Evolutionary conservation across 2,888 invertebrate species (phyloP).

Genomic region (Drosophila borealis): DNA sequence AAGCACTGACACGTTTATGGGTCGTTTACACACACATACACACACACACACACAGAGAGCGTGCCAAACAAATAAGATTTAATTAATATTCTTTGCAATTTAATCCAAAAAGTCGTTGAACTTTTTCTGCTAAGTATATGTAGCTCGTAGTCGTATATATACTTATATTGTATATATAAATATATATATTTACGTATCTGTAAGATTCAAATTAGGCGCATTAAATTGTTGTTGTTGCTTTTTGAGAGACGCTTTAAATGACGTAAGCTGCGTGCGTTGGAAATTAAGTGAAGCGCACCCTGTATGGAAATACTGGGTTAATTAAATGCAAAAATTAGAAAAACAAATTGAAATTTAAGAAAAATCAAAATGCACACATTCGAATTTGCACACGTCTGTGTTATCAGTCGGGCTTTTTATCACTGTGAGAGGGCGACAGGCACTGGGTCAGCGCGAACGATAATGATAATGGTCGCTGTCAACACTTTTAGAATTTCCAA

Average conservation of each 20-base stretch:
- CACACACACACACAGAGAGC: slow-evolving; percentile 30
- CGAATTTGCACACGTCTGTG: slow-evolving; percentile 11
- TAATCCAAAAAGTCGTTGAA: slow-evolving; percentile 29
- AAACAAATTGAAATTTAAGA: neutral
- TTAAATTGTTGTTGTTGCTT: slow-evolving; percentile 10
- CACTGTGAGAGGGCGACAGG: neutral
- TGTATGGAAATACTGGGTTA: slow-evolving; percentile 17
- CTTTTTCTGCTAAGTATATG: slow-evolving; percentile 11
- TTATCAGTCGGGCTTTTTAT: slow-evolving; percentile 40
- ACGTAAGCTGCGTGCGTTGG: slow-evolving; percentile 33
- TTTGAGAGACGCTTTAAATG: slow-evolving; percentile 23
- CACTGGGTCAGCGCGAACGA: slow-evolving; percentile 28
- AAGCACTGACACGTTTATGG: slow-evolving; percentile 30
- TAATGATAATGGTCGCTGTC: slow-evolving; percentile 5
- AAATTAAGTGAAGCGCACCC: neutral
- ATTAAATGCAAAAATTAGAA: slow-evolving; percentile 10
- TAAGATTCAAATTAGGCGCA: slow-evolving; percentile 24
- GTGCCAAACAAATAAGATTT: slow-evolving; percentile 35
- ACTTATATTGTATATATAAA: neutral
- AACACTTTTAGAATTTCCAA: slow-evolving; percentile 7
- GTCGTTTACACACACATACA: slow-evolving; percentile 42
- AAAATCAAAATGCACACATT: neutral
- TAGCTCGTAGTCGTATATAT: neutral
- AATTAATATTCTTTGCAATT: slow-evolving; percentile 30
- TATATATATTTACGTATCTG: slow-evolving; percentile 21